Evolutionary conservation across 2,888 invertebrate genomes (phyloP).

Genomic region (Nipponacmea schrenckii): DNA sequence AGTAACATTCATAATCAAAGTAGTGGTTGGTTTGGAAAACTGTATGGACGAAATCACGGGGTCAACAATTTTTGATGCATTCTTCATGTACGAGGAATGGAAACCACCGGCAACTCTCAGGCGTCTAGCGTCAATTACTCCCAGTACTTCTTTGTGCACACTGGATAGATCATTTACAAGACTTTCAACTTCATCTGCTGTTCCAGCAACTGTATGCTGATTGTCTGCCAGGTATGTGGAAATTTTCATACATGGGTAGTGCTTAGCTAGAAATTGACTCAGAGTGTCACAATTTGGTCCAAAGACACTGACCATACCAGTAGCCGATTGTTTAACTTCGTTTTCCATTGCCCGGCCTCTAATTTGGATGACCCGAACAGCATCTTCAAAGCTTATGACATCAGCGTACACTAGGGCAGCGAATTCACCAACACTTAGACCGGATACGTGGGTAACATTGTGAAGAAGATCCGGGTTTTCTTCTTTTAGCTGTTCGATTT

Average conservation of each 20-base stretch:
- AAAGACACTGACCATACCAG: slow-evolving; percentile 17
- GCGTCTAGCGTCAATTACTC: neutral
- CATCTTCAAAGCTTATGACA: slow-evolving; percentile 18
- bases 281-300: slow-evolving; percentile 16
- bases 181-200: neutral
- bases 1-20: neutral
- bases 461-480: slow-evolving; percentile 4
- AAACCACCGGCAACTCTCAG: neutral
- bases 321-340: slow-evolving; percentile 13
- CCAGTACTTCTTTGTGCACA: neutral
- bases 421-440: slow-evolving; percentile 21
- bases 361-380: slow-evolving; percentile 10
- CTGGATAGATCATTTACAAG: neutral
- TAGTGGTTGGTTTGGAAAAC: neutral
- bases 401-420: slow-evolving; percentile 15
- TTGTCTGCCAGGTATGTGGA: slow-evolving; percentile 1
- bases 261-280: neutral
- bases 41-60: neutral
- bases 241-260: neutral
- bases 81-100: neutral
- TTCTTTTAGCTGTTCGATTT: slow-evolving; percentile 11
- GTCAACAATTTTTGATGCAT: neutral
- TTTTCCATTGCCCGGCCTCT: slow-evolving; percentile 16
- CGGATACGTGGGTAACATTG: slow-evolving; percentile 14
- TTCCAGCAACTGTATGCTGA: neutral